Percentiles rank a stretch among this genome's conserved stretches.
phyloP scores from a whole-genome alignment of 2,888 invertebrate species.

The Caenorhabditis sp. region DNA sequence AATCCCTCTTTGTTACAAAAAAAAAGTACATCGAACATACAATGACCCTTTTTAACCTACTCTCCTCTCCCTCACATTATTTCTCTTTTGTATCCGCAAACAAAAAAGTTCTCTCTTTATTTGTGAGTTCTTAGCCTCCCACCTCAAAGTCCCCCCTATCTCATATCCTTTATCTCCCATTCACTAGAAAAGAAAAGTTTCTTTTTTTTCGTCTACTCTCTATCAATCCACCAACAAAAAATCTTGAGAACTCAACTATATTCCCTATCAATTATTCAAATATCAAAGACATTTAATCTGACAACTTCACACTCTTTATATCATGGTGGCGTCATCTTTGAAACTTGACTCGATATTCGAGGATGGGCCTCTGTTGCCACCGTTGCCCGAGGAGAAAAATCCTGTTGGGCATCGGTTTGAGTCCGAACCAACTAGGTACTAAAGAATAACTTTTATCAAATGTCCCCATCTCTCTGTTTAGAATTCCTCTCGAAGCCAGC shows the following conservation, averaged over 20 bases:
- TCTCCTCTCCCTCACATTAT: constrained; percentile 5
- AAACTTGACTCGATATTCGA: constrained; percentile 48
- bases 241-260: constrained; percentile 31
- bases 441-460: too few species aligned
- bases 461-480: too few species aligned
- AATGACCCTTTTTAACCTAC: constrained; percentile 28
- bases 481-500: too few species aligned
- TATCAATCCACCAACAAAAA: constrained; percentile 24
- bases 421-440: constrained; percentile 59
- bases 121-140: constrained; percentile 20
- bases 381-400: constrained; percentile 19
- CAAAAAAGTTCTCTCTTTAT: constrained; percentile 13
- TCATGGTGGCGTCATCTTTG: constrained; percentile 29
- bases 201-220: constrained; percentile 8
- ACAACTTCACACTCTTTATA: constrained; percentile 34
- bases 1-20: neutral
- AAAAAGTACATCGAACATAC: constrained; percentile 29
- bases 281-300: neutral
- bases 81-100: constrained; percentile 7
- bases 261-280: neutral
- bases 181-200: constrained; percentile 38
- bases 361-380: constrained; percentile 22
- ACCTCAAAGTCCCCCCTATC: neutral
- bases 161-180: constrained; percentile 4
- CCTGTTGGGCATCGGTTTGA: constrained; percentile 55